These are phyloP conservation scores for Phrynocephalus vlangalii DNA, from an alignment of 2,797 vertebrate species.

Conservation along the genomic window DNA sequence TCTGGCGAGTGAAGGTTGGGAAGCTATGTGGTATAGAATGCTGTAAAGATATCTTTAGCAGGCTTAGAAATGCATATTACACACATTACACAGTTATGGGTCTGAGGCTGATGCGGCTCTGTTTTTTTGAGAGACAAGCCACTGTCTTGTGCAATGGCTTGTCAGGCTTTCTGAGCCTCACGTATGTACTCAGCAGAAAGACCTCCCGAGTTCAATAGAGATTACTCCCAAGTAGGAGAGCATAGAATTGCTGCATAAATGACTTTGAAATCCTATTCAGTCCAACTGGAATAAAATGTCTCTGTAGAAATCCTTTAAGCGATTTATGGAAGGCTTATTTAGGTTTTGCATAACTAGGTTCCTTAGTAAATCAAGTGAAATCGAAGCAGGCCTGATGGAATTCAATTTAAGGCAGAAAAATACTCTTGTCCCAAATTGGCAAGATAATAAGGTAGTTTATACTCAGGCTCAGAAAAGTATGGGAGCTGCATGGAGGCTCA, in stretches of 20 bases:
- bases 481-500: no score
- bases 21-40: neutral
- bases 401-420: slow-evolving; percentile 11
- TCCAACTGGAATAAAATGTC: slow-evolving; percentile 6
- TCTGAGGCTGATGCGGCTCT: neutral
- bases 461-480: neutral
- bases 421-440: slow-evolving; percentile 6
- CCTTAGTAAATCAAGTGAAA: slow-evolving; percentile 37
- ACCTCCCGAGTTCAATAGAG: neutral
- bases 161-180: neutral
- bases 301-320: slow-evolving; percentile 20
- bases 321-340: slow-evolving; percentile 33
- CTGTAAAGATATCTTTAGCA: neutral
- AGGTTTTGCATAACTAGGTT: slow-evolving; percentile 38
- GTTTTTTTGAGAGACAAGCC: neutral
- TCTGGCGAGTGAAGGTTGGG: no score
- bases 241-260: slow-evolving; percentile 9
- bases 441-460: slow-evolving; percentile 17
- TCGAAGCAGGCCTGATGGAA: slow-evolving; percentile 7
- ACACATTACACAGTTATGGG: neutral
- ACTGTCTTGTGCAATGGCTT: neutral
- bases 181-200: slow-evolving; percentile 11
- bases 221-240: slow-evolving; percentile 8
- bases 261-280: neutral
- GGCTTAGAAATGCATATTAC: neutral